phyloP scores from a whole-genome alignment of 2,888 invertebrate species.

The Automeris io region DNA sequence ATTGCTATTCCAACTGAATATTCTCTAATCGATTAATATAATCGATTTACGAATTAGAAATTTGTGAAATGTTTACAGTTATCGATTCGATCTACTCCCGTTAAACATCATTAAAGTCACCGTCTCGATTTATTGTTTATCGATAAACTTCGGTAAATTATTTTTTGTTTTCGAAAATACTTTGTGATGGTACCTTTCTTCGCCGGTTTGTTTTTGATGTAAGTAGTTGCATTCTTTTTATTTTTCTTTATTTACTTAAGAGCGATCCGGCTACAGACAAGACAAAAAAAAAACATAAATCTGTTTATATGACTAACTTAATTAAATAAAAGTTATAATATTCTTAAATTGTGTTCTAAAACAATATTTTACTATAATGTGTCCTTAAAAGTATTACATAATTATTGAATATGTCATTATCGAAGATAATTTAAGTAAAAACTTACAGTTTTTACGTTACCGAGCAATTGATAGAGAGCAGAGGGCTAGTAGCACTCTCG shows the following conservation, averaged over 20 bases:
- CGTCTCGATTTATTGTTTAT: constrained; percentile 52
- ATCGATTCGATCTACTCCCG: constrained; percentile 53
- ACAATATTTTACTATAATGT: too few relatives aligned
- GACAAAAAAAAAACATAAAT: too few relatives aligned
- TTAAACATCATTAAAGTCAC: constrained; percentile 51
- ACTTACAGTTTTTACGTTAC: background rate
- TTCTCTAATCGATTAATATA: constrained; percentile 48
- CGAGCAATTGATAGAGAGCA: background rate
- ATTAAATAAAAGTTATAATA: too few relatives aligned
- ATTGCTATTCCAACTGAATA: constrained; percentile 34
- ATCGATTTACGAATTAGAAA: constrained; percentile 44
- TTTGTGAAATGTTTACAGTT: constrained; percentile 35
- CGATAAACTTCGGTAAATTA: constrained; percentile 47
- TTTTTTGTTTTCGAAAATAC: constrained; percentile 34
- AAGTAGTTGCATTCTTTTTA: too few relatives aligned
- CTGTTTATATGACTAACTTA: too few relatives aligned
- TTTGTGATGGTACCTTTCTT: background rate
- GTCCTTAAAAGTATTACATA: too few relatives aligned
- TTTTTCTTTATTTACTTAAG: too few relatives aligned
- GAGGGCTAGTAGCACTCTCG: background rate
- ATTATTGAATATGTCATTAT: too few relatives aligned
- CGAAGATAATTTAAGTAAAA: too few relatives aligned
- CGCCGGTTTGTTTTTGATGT: background rate
- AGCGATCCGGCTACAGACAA: too few relatives aligned
- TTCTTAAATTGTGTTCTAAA: too few relatives aligned